Conservation (phyloP, 2,113 vertebrate genomes). For the Passer domesticus region DNA sequence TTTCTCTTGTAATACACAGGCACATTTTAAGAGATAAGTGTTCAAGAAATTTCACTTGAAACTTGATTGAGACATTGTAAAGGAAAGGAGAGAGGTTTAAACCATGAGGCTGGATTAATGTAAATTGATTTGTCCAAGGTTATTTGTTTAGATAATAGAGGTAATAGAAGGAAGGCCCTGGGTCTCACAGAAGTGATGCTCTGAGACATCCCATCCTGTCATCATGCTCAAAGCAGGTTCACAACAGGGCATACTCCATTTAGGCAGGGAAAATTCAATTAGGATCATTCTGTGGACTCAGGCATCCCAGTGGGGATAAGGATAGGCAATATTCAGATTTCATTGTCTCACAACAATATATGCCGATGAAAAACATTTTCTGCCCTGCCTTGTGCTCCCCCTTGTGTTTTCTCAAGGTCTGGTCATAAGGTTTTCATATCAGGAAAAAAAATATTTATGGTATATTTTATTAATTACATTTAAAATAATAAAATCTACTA, state of each 20-base stretch:
- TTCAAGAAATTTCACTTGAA: slow-evolving; percentile 59
- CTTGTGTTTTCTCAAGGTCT: slow-evolving; percentile 2
- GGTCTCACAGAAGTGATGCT: slow-evolving; percentile 82
- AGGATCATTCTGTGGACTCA: slow-evolving; percentile 82
- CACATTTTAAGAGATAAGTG: slow-evolving; percentile 31
- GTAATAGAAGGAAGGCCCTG: slow-evolving; percentile 81
- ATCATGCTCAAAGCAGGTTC: slow-evolving; percentile 87
- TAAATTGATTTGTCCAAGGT: slow-evolving; percentile 80
- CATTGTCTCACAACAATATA: slow-evolving; percentile 81
- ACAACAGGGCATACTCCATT: slow-evolving; percentile 89
- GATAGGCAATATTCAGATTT: slow-evolving; percentile 83
- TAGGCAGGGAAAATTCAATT: slow-evolving; percentile 93
- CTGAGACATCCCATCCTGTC: slow-evolving; percentile 81
- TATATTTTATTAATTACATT: neutral
- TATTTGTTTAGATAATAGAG: slow-evolving; percentile 91
- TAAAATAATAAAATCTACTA: neutral
- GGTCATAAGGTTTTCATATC: neutral
- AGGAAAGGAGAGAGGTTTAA: slow-evolving; percentile 72
- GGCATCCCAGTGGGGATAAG: slow-evolving; percentile 77
- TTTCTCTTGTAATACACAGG: neutral
- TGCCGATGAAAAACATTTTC: slow-evolving; percentile 66
- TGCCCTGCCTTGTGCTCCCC: slow-evolving; percentile 59
- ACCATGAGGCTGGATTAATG: slow-evolving; percentile 72
- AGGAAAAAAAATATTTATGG: neutral
- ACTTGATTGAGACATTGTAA: slow-evolving; percentile 68